Percentiles rank a stretch among this genome's conserved stretches.
Evolutionary conservation across 2,888 invertebrate genomes (phyloP).

Genomic region (Unio pictorum): DNA sequence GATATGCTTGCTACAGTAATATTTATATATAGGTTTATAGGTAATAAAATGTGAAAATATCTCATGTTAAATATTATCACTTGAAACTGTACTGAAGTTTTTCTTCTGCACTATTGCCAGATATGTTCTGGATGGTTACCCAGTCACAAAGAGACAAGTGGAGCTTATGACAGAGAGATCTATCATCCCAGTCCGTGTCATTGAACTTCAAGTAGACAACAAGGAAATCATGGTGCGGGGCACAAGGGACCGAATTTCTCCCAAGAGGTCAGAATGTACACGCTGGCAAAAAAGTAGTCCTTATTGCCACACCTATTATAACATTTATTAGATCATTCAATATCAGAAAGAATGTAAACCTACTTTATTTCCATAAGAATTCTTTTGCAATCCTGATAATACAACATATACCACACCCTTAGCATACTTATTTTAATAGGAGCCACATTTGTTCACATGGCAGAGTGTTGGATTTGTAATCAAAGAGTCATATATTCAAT

Average conservation of each 20-base stretch:
- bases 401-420: too few relatives aligned
- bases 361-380: too few relatives aligned
- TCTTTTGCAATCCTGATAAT: too few relatives aligned
- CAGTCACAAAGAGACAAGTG: slow-evolving; percentile 65
- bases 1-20: too few relatives aligned
- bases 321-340: not conserved
- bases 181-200: slow-evolving; percentile 69
- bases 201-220: slow-evolving; percentile 65
- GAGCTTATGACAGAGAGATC: slow-evolving; percentile 67
- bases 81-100: too few relatives aligned
- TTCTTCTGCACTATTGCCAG: slow-evolving; percentile 37
- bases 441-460: too few relatives aligned
- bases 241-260: slow-evolving; percentile 65
- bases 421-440: too few relatives aligned
- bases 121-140: slow-evolving; percentile 71
- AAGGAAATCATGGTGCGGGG: slow-evolving; percentile 67
- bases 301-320: not conserved
- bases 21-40: too few relatives aligned
- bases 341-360: not conserved
- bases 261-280: slow-evolving; percentile 45
- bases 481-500: too few relatives aligned
- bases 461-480: too few relatives aligned
- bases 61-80: too few relatives aligned
- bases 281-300: not conserved
- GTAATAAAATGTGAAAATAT: too few relatives aligned